Conservation (phyloP, 1,140 invertebrate species). For the Pygmarrhopalites habei region DNA sequence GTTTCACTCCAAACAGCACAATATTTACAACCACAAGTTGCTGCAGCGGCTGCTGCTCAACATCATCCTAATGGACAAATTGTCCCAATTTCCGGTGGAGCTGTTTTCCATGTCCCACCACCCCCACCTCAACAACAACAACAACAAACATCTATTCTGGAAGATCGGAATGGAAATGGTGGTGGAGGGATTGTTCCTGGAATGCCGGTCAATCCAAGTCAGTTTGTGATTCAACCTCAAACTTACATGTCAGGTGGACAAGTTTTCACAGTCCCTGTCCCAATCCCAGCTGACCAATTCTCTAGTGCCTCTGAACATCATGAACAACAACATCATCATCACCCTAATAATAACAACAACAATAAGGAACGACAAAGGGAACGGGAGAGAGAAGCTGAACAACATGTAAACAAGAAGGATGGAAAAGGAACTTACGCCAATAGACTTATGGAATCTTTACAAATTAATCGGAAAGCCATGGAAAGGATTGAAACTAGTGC, state of each 20-base stretch:
- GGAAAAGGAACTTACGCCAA: neutral
- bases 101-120: neutral
- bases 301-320: neutral
- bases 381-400: too few relatives aligned
- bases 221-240: slow-evolving; percentile 35
- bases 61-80: neutral
- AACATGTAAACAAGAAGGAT: slow-evolving; percentile 5
- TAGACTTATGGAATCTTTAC: slow-evolving; percentile 38
- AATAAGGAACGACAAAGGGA: neutral
- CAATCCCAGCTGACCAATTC: slow-evolving; percentile 24
- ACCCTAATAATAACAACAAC: slow-evolving; percentile 5
- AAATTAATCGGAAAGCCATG: slow-evolving; percentile 42
- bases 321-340: slow-evolving; percentile 4
- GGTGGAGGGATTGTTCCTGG: neutral
- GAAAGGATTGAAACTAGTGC: slow-evolving; percentile 62
- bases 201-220: slow-evolving; percentile 1
- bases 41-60: too few relatives aligned
- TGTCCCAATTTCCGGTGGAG: too few relatives aligned
- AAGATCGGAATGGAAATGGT: neutral
- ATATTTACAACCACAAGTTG: neutral
- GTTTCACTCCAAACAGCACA: neutral
- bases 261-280: slow-evolving; percentile 34
- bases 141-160: neutral
- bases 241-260: slow-evolving; percentile 34
- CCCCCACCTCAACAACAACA: neutral